Evolutionary conservation across 2,113 vertebrate genomes (phyloP), one percentile per base, ranked within the genome.

Genomic region (Barbus barbus): DNA sequence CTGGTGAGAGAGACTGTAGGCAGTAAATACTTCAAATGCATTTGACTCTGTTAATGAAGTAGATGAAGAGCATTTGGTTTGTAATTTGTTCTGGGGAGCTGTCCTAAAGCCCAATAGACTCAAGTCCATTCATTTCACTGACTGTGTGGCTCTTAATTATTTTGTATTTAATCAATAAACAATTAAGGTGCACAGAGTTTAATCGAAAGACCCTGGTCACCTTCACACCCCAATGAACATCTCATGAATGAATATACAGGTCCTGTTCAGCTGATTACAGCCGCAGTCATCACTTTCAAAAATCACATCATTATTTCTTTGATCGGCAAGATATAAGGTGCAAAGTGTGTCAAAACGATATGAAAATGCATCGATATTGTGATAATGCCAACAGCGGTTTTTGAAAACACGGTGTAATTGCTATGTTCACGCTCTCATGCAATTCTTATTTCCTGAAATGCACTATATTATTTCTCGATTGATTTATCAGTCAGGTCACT

Each of bases 111-210:
- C 16, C 44, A 71, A 24, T n/a, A 51, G 31, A 71, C 80, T 82
- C 26, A 20, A 53, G 44, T 53, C 80, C 22, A 82, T 82, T 82
- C 31, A 56, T 82, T 82, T 72, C 80, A 82, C 31, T 53, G 20
- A 82, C 26, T 53, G 31, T 56, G 44, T 53, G 65, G 18, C 46
- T 82, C 80, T 71, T 82, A 82, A 82, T 56, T 82, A 82, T 71
- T 71, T 82, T 56, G 46, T 53, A 82, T 82, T 26, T 56, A 71
- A 82, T 82, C 80, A 82, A 82, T 82, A 82, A 71, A 72, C 80
- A 65, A 82, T 82, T 82, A 72, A 82, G 80, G 65, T 82, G 28
- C 22, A 67, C 26, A 46, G 36, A 51, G 26, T 56, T 31, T 51
- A 82, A 82, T 82, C 44, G 65, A 82, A 72, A 56, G 65, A 69